phyloP scores from a whole-genome alignment of 2,888 invertebrate species.

The Conchocele bisecta region DNA sequence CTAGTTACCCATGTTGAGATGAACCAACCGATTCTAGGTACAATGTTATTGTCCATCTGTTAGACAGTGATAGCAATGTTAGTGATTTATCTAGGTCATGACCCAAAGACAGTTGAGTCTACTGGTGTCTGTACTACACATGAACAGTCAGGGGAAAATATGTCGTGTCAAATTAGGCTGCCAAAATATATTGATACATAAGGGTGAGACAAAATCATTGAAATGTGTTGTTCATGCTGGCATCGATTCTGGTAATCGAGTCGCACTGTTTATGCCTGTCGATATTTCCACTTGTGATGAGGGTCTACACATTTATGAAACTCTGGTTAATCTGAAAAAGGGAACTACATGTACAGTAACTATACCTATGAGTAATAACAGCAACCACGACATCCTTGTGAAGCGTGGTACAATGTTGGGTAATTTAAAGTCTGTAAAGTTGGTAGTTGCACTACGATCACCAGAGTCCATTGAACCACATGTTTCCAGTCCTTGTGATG shows the following conservation, averaged over 20 bases:
- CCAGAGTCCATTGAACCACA: not conserved
- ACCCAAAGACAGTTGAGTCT: not conserved
- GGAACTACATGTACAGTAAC: not conserved
- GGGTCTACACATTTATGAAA: conserved; percentile 1
- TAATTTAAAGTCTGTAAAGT: conserved; percentile 3
- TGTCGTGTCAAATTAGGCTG: not conserved
- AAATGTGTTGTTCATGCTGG: conserved; percentile 11
- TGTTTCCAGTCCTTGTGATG: not conserved
- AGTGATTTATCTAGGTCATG: conserved; percentile 3
- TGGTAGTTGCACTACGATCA: conserved; percentile 4
- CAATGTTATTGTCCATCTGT: conserved; percentile 16
- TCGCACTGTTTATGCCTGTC: conserved; percentile 9
- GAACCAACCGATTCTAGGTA: conserved; percentile 17
- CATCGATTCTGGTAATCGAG: not conserved
- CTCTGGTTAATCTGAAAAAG: conserved; percentile 3
- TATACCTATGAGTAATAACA: conserved; percentile 6
- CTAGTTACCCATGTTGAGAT: conserved; percentile 7
- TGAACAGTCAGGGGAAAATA: conserved; percentile 8
- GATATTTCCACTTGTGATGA: not conserved
- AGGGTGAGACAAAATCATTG: not conserved
- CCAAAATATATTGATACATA: not conserved
- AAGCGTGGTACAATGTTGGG: not conserved
- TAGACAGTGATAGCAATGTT: not conserved
- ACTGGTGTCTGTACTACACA: not conserved
- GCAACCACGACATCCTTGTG: not conserved